These are phyloP conservation scores for Dysmachus trigonus DNA, from an alignment of 2,888 invertebrate species.

Conservation along the genomic window DNA sequence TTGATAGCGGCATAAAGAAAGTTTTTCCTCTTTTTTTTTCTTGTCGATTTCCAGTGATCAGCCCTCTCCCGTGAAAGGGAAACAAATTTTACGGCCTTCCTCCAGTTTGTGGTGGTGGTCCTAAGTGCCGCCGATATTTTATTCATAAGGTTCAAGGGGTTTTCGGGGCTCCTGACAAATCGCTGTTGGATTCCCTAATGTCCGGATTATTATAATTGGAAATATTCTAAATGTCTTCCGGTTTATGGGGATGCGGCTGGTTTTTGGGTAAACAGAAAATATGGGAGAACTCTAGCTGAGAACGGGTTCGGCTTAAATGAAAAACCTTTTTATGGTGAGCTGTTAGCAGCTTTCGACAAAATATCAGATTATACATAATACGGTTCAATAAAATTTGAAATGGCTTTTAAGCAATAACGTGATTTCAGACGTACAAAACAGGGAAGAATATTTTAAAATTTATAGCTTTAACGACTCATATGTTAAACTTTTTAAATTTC, in stretches of 20 bases:
- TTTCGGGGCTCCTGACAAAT: not conserved
- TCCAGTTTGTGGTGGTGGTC: not conserved
- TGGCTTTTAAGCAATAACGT: not conserved
- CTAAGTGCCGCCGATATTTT: slow-evolving; percentile 1
- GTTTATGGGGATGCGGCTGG: not conserved
- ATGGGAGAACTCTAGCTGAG: not conserved
- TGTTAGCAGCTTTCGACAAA: not conserved
- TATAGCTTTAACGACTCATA: not conserved
- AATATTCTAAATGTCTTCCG: not conserved
- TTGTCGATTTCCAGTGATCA: not conserved
- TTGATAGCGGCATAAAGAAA: slow-evolving; percentile 23
- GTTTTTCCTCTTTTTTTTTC: not conserved
- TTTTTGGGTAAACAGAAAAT: not conserved
- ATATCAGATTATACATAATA: not conserved
- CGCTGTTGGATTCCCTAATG: not conserved
- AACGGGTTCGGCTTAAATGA: not conserved
- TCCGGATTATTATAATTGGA: not conserved
- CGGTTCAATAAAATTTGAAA: not conserved
- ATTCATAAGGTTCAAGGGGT: not conserved
- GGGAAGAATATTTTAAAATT: not conserved
- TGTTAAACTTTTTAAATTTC: no score
- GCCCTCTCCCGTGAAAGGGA: not conserved
- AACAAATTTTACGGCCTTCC: slow-evolving; percentile 16
- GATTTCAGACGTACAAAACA: not conserved
- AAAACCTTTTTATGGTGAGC: not conserved